phyloP scores from a whole-genome alignment of 2,113 vertebrate species.

The Osmerus mordax region DNA sequence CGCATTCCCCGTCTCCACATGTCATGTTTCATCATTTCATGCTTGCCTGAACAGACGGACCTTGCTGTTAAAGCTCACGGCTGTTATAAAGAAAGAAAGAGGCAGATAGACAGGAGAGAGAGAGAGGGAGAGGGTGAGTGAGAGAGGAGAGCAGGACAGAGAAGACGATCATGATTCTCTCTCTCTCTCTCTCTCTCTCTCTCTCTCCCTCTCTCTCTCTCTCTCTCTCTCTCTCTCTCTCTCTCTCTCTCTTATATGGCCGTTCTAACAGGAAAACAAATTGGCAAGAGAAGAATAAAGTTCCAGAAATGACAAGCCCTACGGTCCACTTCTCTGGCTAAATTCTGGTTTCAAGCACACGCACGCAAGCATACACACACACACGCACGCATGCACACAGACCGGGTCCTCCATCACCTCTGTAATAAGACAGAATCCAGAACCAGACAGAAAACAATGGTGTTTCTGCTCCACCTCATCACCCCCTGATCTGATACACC shows the following conservation, averaged over 20 bases:
- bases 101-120: not conserved
- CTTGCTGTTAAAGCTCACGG: conserved; percentile 39
- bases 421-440: too few relatives aligned
- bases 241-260: not conserved
- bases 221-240: not conserved
- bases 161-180: conserved; percentile 32
- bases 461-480: too few relatives aligned
- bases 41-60: conserved; percentile 50
- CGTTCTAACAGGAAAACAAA: conserved; percentile 22
- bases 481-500: too few relatives aligned
- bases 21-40: conserved; percentile 58
- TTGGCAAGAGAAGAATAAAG: not conserved
- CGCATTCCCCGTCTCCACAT: conserved; percentile 43
- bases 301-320: conserved; percentile 6
- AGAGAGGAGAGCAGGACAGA: not conserved
- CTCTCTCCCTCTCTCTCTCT: too few relatives aligned
- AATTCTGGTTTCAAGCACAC: conserved; percentile 17
- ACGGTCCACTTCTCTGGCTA: conserved; percentile 21
- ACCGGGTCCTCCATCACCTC: too few relatives aligned
- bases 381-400: too few relatives aligned
- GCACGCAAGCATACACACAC: too few relatives aligned
- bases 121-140: not conserved
- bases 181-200: not conserved
- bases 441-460: too few relatives aligned
- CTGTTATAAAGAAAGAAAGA: conserved; percentile 13